Evolutionary conservation across 1,140 invertebrate genomes (phyloP).

Genomic region (Macrobrachium nipponense): DNA sequence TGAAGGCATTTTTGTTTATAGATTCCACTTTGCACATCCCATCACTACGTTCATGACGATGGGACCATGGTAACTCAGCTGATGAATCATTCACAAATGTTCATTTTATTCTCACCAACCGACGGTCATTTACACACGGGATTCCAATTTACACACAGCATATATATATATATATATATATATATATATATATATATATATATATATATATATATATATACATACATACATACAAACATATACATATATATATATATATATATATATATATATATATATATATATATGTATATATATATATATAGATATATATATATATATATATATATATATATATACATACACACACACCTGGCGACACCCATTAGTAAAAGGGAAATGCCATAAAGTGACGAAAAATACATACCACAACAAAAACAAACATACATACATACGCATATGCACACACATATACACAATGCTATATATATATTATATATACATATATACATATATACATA

Average conservation of each 20-base stretch:
- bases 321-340: no score
- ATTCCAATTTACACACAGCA: background rate
- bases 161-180: background rate
- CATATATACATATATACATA: constrained; percentile 1
- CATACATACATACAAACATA: background rate
- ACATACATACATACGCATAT: background rate
- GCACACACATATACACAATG: background rate
- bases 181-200: background rate
- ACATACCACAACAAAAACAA: no score
- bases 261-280: constrained; percentile 24
- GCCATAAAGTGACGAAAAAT: no score
- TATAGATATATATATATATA: no score
- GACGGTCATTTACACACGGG: background rate
- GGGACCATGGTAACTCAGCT: no score
- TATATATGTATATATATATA: background rate
- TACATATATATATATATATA: constrained; percentile 6
- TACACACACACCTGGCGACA: no score
- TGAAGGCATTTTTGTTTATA: no score
- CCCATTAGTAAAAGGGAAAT: no score
- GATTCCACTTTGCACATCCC: no score
- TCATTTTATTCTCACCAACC: no score
- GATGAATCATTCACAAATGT: no score
- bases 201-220: background rate
- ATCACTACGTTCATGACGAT: no score
- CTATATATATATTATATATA: background rate